phyloP scores from a whole-genome alignment of 1,140 invertebrate genomes.

The Drosophila obscura region DNA sequence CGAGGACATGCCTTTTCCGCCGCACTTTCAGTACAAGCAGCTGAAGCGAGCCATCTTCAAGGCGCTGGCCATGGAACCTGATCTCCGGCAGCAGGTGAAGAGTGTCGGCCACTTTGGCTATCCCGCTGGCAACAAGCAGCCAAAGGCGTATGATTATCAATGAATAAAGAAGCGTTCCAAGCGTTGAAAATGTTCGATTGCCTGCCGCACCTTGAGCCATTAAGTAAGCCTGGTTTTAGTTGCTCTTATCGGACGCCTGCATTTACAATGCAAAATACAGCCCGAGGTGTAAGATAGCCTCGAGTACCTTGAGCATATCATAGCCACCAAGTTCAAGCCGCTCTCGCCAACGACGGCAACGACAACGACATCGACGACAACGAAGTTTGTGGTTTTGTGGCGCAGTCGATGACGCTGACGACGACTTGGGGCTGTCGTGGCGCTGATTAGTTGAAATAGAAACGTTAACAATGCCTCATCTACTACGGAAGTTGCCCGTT shows the following conservation, averaged over 20 bases:
- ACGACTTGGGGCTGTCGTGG: slow-evolving; percentile 26
- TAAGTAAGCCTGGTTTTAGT: slow-evolving; percentile 11
- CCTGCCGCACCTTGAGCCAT: slow-evolving; percentile 9
- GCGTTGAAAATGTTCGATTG: slow-evolving; percentile 2
- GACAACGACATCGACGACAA: slow-evolving; percentile 22
- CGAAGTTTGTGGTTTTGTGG: slow-evolving; percentile 55
- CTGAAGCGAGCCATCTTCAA: slow-evolving; percentile 86
- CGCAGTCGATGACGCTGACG: slow-evolving; percentile 11
- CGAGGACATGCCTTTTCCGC: slow-evolving; percentile 88
- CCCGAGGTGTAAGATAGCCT: slow-evolving; percentile 12
- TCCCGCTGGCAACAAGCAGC: slow-evolving; percentile 45
- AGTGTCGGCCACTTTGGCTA: slow-evolving; percentile 84
- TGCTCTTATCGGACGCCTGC: slow-evolving; percentile 35
- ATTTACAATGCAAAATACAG: slow-evolving; percentile 41
- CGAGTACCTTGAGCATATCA: slow-evolving; percentile 52
- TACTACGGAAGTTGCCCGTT: slow-evolving; percentile 58
- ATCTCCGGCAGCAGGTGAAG: slow-evolving; percentile 86
- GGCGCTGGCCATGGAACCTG: slow-evolving; percentile 86
- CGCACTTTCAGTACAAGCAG: slow-evolving; percentile 87
- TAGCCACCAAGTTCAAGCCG: slow-evolving; percentile 65
- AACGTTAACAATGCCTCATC: slow-evolving; percentile 61
- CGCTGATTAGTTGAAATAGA: slow-evolving; percentile 44
- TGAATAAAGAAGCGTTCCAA: slow-evolving; percentile 2
- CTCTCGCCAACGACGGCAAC: neutral
- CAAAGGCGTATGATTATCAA: slow-evolving; percentile 9